Conservation (phyloP, 2,797 vertebrate species). For the Hemibagrus guttatus region DNA sequence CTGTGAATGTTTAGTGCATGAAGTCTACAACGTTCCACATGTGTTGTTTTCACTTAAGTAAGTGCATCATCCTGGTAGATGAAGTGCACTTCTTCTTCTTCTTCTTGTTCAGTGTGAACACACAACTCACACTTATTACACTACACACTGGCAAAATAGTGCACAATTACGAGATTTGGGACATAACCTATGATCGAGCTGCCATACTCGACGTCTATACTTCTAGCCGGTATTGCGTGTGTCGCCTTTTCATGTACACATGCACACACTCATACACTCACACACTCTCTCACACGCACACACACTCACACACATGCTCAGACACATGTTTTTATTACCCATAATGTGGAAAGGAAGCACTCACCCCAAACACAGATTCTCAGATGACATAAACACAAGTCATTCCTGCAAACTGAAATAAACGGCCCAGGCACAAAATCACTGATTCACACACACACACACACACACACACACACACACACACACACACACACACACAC, state of each 20-base stretch:
- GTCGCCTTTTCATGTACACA: not conserved
- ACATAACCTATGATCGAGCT: not conserved
- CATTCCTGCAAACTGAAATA: constrained; percentile 38
- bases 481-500: not conserved
- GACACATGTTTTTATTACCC: constrained; percentile 63
- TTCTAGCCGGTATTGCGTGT: not conserved
- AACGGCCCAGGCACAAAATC: constrained; percentile 9
- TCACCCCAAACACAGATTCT: constrained; percentile 63
- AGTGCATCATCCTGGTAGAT: too few species aligned
- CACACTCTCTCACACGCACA: not conserved
- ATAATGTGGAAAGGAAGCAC: constrained; percentile 67
- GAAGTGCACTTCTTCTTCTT: too few species aligned
- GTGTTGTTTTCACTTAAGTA: too few species aligned
- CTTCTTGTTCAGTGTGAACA: too few species aligned
- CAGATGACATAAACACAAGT: constrained; percentile 56
- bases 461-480: not conserved
- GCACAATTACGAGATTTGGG: too few species aligned
- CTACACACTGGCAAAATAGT: too few species aligned
- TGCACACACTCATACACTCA: not conserved
- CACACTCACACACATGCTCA: not conserved
- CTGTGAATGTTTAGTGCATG: too few species aligned
- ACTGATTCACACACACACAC: not conserved
- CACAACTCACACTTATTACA: too few species aligned
- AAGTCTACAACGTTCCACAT: too few species aligned
- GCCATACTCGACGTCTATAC: too few species aligned